Base-by-base conservation (phyloP, 2,113 vertebrate species). In the Isichthys henryi region DNA sequence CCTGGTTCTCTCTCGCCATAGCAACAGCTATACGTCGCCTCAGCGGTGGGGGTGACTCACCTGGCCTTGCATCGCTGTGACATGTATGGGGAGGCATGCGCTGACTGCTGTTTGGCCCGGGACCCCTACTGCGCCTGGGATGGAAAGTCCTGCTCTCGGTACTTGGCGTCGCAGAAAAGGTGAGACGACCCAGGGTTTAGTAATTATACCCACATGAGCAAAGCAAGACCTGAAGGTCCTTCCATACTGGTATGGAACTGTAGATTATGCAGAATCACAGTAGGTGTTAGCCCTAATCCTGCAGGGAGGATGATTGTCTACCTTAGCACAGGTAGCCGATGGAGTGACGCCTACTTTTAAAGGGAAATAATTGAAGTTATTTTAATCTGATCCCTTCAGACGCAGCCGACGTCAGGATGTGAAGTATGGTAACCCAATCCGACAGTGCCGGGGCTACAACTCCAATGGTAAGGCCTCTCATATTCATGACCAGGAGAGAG, bases 51-150 rank as follows among this genome's bases (percentile, higher is more conserved):
- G 0, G 97, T 99, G 92, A 99, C 98, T 1, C 98, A 99, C 93
- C 91, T 99, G 92, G 97, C 98, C 27, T 97, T 99, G 77, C 98
- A 99, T 92, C 97, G 98, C 56, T 99, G 98, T 0, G 97, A 98
- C 0, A 95, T 97, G 0, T 99, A 99, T 0, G 98, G 98, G 0
- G 97, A 98, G 35, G 98, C 96, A 45, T 99, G 98, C 0, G 98
- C 98, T 0, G 98, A 99, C 94, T 99, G 98, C 96, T 99, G 98
- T 92, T 95, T 99, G 15, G 98, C 98, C 27, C 94, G 98, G 80
- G 98, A 99, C 90, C 98, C 98, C 0, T 99, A 99, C 94, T 99
- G 98, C 0, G 98, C 98, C 93, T 99, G 98, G 98, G 98, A 99
- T 0, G 98, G 98, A 90, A 98, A 97, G 43, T 96, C 97, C 92